Percentiles rank a stretch among this genome's conserved stretches.
Conservation (phyloP, 2,888 invertebrate genomes). For the Tuta absoluta region DNA sequence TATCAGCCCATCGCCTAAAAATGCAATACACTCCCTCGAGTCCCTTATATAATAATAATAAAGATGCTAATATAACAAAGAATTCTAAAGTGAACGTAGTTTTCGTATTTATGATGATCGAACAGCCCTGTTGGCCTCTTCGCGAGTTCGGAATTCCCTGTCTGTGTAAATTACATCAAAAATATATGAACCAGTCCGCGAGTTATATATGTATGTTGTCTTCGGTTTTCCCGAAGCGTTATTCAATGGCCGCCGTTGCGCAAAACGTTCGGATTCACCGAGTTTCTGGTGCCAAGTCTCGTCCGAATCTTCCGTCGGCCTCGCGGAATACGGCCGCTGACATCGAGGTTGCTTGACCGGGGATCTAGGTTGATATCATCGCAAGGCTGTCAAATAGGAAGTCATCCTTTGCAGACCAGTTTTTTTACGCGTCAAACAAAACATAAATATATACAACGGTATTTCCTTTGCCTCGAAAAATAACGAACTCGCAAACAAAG, state of each 20-base stretch:
- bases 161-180: conserved; percentile 49
- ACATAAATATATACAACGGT: not conserved
- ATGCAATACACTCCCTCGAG: too few relatives aligned
- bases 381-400: conserved; percentile 7
- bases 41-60: too few relatives aligned
- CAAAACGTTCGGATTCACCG: conserved; percentile 41
- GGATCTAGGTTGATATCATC: conserved; percentile 1
- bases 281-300: not conserved
- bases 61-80: not conserved
- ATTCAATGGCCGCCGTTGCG: conserved; percentile 34
- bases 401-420: not conserved
- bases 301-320: conserved; percentile 20
- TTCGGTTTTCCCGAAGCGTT: conserved; percentile 53
- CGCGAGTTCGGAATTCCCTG: conserved; percentile 47
- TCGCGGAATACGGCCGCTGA: conserved; percentile 17
- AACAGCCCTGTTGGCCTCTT: conserved; percentile 15
- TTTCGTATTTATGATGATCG: not conserved
- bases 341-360: conserved; percentile 20
- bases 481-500: conserved; percentile 2
- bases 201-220: conserved; percentile 35
- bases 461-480: not conserved
- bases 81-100: not conserved
- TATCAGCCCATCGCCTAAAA: too few relatives aligned
- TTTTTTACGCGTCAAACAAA: not conserved
- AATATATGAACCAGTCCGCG: conserved; percentile 45